Evolutionary conservation across 2,113 vertebrate species (phyloP).

Genomic region (Diglossa brunneiventris): DNA sequence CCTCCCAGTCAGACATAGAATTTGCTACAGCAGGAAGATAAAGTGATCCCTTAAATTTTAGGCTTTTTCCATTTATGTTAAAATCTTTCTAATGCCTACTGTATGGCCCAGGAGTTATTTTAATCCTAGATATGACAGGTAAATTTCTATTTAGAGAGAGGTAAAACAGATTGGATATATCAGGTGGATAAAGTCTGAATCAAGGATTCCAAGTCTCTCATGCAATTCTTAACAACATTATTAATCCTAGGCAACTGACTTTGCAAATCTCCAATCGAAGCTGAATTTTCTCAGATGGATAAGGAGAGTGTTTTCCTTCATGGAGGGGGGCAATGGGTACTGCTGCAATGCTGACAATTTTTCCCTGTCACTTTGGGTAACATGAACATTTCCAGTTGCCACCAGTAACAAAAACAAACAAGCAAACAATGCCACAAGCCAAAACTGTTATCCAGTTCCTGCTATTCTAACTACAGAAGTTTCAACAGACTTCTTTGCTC

Average conservation of each 20-base stretch:
- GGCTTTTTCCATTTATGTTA: not conserved
- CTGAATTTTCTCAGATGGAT: not conserved
- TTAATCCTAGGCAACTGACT: not conserved
- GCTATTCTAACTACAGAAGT: not conserved
- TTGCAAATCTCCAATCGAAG: not conserved
- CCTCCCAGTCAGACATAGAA: not conserved
- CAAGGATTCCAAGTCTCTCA: not conserved
- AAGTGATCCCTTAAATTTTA: not conserved
- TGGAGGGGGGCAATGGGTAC: not conserved
- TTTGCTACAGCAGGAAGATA: not conserved
- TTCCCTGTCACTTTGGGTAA: not conserved
- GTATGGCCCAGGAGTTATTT: not conserved
- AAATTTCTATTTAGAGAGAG: not conserved
- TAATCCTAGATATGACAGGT: not conserved
- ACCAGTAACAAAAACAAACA: not conserved
- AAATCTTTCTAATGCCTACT: not conserved
- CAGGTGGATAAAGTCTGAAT: not conserved
- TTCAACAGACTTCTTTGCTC: constrained; percentile 11
- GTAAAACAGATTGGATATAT: not conserved
- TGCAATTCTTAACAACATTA: not conserved
- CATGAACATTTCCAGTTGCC: not conserved
- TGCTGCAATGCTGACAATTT: not conserved
- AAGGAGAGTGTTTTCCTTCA: not conserved
- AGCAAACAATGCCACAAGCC: not conserved
- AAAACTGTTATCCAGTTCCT: not conserved